A percentile compares a stretch with the other conserved stretches of the same genome.
phyloP scores from a whole-genome alignment of 2,113 vertebrate genomes.

The Cnemophilus loriae region DNA sequence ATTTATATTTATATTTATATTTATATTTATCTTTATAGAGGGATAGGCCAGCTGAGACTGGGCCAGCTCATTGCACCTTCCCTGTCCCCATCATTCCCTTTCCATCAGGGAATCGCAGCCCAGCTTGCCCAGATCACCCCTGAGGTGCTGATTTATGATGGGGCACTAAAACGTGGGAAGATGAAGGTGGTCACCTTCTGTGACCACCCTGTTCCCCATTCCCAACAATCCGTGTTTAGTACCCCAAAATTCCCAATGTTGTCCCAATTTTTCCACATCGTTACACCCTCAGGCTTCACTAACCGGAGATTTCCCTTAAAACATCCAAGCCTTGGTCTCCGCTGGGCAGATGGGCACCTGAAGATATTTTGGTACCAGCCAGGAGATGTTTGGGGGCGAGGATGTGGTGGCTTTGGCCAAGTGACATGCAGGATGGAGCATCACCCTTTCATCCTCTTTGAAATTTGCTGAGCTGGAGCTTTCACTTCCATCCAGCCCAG shows the following conservation, averaged over 20 bases:
- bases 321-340: neutral
- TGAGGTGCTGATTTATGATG: neutral
- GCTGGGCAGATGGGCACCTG: neutral
- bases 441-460: neutral
- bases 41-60: neutral
- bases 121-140: neutral
- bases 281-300: neutral
- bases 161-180: fast-evolving
- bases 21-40: no score
- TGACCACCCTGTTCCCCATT: fast-evolving
- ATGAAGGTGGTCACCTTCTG: neutral
- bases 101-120: neutral
- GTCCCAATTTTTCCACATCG: fast-evolving
- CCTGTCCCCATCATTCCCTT: neutral
- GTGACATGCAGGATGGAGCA: fast-evolving
- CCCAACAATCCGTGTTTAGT: fast-evolving
- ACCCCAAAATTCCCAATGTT: neutral
- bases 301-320: neutral
- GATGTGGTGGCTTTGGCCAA: neutral
- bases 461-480: neutral
- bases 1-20: no score
- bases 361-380: neutral
- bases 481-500: neutral
- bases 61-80: neutral
- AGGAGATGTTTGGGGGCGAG: neutral